Evolutionary conservation across 2,888 invertebrate genomes (phyloP), one percentile per base, ranked within the genome.

Genomic region (Mayetiola destructor): DNA sequence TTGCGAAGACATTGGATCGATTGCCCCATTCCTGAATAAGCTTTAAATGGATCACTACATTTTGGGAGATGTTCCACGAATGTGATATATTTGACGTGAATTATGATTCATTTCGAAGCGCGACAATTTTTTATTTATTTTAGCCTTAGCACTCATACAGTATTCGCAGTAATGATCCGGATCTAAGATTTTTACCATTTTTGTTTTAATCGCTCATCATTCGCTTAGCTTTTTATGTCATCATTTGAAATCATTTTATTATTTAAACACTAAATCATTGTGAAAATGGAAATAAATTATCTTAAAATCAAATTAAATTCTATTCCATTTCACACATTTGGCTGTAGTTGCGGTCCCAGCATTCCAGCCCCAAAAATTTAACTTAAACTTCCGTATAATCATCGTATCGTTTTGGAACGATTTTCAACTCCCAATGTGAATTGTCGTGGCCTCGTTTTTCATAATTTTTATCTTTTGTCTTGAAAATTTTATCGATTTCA

Each of bases 1-100:
- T 64, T 90, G 90, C 68, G 88, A 88, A 69, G 84, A 90, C 66
- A 79, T 84, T 61, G 80, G 80, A 3, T 86, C 88, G 1, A 87
- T 91, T 65, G 81, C 84, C 12, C 85, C 85, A 8, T 90, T 86
- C 72, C 76, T 91, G 40, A 81, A 77, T 64, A 79, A 79, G 61
- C 72, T 78, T 48, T 48, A 27, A 27, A 27, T 48, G 78, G 79
- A 61, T 10, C 14, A 42, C 6, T 23, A n/a, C 27, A 12, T 77
- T 67, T 48, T 48, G 48, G 27, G n/a, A 27, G n/a, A 3, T 27
- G 16, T 3, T 27, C 48, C 48, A 27, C 3, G 2, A 21, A 23
- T 16, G 48, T 27, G 27, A 48, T 48, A n/a, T n/a, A 48, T 23
- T 48, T 48, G 27, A 48, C 18, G 48, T 48, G 29, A 32, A 32